phyloP scores from a whole-genome alignment of 2,797 vertebrate species.

The Premnoplex brunnescens region DNA sequence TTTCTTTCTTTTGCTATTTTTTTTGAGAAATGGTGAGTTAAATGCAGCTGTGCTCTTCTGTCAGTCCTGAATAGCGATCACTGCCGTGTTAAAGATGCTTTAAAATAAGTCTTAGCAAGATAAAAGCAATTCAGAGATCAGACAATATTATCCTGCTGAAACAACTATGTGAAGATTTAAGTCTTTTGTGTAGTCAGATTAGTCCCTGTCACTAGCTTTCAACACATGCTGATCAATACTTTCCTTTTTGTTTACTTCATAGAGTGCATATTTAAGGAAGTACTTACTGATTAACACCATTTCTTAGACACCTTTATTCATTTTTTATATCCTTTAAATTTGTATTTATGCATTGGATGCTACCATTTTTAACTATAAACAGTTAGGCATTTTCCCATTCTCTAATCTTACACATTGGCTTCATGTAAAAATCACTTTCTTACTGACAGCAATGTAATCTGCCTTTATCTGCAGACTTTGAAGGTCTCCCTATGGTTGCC shows the following conservation, averaged over 20 bases:
- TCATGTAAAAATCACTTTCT: background rate
- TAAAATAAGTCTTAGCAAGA: background rate
- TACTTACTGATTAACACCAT: background rate
- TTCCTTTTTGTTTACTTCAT: conserved; percentile 1
- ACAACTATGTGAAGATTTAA: conserved; percentile 4
- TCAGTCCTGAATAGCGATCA: background rate
- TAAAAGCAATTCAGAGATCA: background rate
- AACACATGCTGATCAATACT: background rate
- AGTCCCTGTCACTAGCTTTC: background rate
- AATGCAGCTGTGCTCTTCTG: background rate
- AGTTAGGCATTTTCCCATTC: background rate
- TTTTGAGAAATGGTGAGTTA: background rate
- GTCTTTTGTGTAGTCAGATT: background rate
- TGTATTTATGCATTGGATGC: background rate
- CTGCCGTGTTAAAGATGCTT: background rate
- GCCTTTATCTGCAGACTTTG: background rate
- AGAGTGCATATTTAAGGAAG: background rate
- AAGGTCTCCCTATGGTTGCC: background rate
- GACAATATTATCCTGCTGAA: conserved; percentile 1
- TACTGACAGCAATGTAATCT: background rate
- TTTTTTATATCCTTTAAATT: background rate
- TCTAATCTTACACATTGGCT: background rate
- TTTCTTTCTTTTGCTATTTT: background rate
- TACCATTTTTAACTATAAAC: background rate
- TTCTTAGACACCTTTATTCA: background rate